Percentiles rank a stretch among this genome's conserved stretches.
Conservation (phyloP, 2,113 vertebrate species). For the Mionectes macconnelli region DNA sequence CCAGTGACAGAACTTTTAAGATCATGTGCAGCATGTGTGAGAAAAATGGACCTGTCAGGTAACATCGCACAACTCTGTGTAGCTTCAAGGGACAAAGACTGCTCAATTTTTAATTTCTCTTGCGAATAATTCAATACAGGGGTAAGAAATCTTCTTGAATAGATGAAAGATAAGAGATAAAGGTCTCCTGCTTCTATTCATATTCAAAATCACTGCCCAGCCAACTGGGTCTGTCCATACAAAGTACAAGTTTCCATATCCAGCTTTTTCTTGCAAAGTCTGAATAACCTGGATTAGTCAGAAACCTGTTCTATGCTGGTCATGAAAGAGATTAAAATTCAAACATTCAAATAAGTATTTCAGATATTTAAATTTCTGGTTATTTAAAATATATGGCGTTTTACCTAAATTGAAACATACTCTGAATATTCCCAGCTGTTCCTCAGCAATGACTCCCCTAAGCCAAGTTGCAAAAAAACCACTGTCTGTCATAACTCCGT, state of each 20-base stretch:
- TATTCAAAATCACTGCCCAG: not conserved
- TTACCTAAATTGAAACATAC: not conserved
- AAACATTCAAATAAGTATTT: not conserved
- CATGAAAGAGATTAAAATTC: not conserved
- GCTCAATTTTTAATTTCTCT: constrained; percentile 34
- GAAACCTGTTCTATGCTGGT: not conserved
- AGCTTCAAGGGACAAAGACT: constrained; percentile 11
- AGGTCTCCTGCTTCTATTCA: not conserved
- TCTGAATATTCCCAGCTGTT: not conserved
- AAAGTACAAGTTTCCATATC: not conserved
- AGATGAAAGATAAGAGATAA: constrained; percentile 3
- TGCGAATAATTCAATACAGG: constrained; percentile 33
- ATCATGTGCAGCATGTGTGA: not conserved
- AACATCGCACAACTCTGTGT: not conserved
- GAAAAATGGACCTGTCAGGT: constrained; percentile 45
- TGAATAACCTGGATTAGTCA: not conserved
- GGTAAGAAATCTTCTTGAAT: constrained; percentile 15
- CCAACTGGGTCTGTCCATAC: not conserved
- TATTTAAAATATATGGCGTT: not conserved
- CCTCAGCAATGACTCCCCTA: not conserved
- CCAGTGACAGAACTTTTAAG: not conserved
- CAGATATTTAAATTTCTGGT: not conserved
- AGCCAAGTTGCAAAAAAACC: not conserved
- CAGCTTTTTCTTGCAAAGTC: not conserved
- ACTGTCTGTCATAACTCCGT: not conserved